Base-by-base conservation (phyloP, 2,888 invertebrate genomes). In the Lordiphosa fenestrarum region DNA sequence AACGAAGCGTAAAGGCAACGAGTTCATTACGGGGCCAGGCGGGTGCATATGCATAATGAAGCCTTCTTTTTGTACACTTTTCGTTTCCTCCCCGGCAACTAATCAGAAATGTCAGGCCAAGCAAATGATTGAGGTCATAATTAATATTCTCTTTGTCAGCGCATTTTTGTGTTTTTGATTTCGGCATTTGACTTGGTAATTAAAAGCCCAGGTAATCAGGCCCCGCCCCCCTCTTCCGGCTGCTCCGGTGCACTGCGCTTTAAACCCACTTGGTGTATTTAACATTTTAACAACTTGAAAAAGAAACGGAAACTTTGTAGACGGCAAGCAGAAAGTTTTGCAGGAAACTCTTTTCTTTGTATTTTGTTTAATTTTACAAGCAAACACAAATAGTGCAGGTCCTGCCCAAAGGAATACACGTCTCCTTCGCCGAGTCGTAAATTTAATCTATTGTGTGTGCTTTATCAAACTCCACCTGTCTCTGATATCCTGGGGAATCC, bases 361-460 rank as follows among this genome's bases (percentile, higher is more conserved):
- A 65, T 69, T 75, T 61, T 69, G 64, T 66, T 66, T 62, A 82
- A 83, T 75, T 75, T 76, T 64, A 58, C 51, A 68, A 73, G 71
- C 68, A 81, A 84, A 83, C 65, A 81, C 68, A 73, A 76, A 76
- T 73, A 81, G 56, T 44, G 46, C 48, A 55, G 35, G 53, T 49
- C 15, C 33, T 33, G 33, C 44, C 33, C 15, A 44, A 33, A 23
- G 48, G 52, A 19, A 42, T 21, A 56, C 44, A 54, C 54, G 53
- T 59, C 51, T 25, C 47, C 49, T 53, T 19, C 46, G 10, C 10
- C 13, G 44, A 41, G 58, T 53, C 48, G 60, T 68, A 74, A 75
- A 77, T 71, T 77, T 81, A 81, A 75, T 75, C 78, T 81, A 77
- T 71, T 80, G 75, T 59, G 40, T 48, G 64, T 49, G 55, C 66